phyloP scores from a whole-genome alignment of 1,140 invertebrate species.

The Aphelenchoides besseyi region DNA sequence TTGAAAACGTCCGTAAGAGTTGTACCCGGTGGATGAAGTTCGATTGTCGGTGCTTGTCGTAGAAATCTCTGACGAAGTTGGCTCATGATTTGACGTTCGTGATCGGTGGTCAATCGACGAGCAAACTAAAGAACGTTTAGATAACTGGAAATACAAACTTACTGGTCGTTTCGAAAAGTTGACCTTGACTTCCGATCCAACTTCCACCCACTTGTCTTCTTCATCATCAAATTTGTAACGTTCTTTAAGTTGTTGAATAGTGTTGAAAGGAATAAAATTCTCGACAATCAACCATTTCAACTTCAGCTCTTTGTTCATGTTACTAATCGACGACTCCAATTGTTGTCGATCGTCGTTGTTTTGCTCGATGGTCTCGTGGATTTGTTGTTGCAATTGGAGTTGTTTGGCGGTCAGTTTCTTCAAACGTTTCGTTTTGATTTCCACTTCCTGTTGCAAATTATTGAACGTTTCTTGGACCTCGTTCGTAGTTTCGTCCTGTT shows the following conservation, averaged over 20 bases:
- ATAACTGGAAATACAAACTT: constrained; percentile 22
- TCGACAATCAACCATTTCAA: constrained; percentile 81
- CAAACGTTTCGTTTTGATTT: constrained; percentile 82
- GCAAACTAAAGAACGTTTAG: constrained; percentile 14
- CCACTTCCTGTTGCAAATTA: constrained; percentile 83
- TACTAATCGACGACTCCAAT: constrained; percentile 75
- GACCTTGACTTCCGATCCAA: constrained; percentile 18
- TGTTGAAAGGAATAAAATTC: constrained; percentile 89
- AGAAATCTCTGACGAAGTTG: constrained; percentile 15
- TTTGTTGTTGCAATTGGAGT: constrained; percentile 70
- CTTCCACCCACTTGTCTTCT: constrained; percentile 74
- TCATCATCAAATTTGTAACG: constrained; percentile 77
- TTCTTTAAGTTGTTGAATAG: constrained; percentile 77
- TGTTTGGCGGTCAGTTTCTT: constrained; percentile 72
- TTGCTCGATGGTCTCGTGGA: constrained; percentile 78
- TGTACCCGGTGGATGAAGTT: not conserved
- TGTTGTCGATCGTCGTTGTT: constrained; percentile 76
- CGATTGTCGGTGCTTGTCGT: not conserved
- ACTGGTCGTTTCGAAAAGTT: constrained; percentile 38
- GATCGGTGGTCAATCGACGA: constrained; percentile 5
- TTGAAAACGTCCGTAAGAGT: constrained; percentile 3
- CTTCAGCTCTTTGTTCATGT: constrained; percentile 72
- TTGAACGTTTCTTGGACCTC: constrained; percentile 80
- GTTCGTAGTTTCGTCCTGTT: constrained; percentile 80
- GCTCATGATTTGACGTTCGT: constrained; percentile 14